Conservation (phyloP, 1,140 invertebrate species). For the Drosophila elegans region DNA sequence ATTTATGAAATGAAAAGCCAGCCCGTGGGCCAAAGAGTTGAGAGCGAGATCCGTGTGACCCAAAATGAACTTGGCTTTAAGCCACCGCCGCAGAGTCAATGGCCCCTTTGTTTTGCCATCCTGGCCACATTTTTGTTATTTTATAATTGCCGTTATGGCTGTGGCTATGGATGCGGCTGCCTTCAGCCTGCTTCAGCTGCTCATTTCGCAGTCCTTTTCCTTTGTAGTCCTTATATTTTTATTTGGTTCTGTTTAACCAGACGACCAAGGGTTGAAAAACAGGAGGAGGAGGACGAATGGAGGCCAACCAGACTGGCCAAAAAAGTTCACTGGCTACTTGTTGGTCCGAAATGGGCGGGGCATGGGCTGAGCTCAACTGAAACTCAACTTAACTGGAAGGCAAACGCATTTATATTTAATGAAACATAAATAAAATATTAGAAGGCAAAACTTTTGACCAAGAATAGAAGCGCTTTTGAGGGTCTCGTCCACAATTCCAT, state of each 20-base stretch:
- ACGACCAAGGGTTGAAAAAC: conserved; percentile 21
- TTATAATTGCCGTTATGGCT: conserved; percentile 55
- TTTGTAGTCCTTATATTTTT: conserved; percentile 40
- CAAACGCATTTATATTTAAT: conserved; percentile 75
- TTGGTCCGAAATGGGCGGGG: conserved; percentile 17
- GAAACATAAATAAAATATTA: conserved; percentile 73
- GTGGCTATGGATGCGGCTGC: conserved; percentile 20
- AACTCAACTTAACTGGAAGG: conserved; percentile 45
- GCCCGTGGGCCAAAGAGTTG: conserved; percentile 13
- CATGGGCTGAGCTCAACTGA: conserved; percentile 3
- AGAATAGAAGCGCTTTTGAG: conserved; percentile 33
- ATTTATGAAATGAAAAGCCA: conserved; percentile 25
- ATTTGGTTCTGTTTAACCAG: conserved; percentile 36
- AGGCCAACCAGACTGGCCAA: conserved; percentile 20
- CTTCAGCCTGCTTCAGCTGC: conserved; percentile 22
- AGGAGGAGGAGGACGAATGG: not conserved
- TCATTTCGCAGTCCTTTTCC: conserved; percentile 39
- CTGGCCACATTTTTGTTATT: conserved; percentile 51
- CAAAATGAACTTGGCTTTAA: conserved; percentile 37
- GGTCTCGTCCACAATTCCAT: not conserved
- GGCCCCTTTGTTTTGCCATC: conserved; percentile 41
- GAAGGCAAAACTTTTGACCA: conserved; percentile 32
- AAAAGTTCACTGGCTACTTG: conserved; percentile 35
- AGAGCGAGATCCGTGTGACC: conserved; percentile 33
- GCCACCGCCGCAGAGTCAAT: conserved; percentile 34